phyloP scores from a whole-genome alignment of 2,797 vertebrate species.

The Macrochelys suwanniensis region DNA sequence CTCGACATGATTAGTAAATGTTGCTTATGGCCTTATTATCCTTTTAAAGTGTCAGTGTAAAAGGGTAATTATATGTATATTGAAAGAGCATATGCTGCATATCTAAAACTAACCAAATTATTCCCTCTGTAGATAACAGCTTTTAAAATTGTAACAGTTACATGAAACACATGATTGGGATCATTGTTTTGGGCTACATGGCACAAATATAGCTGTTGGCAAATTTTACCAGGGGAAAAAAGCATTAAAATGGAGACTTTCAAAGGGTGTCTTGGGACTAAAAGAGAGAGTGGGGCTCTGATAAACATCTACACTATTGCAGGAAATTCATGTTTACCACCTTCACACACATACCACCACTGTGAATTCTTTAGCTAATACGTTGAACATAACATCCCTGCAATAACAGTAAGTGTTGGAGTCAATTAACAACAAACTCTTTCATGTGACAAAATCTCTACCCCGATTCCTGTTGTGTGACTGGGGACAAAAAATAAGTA shows the following conservation, averaged over 20 bases:
- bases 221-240: not conserved
- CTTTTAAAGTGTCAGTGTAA: not conserved
- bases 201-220: not conserved
- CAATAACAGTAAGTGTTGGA: not conserved
- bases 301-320: not conserved
- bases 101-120: not conserved
- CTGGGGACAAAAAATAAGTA: not conserved
- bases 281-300: not conserved
- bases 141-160: not conserved
- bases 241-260: not conserved
- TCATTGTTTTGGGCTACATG: not conserved
- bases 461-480: not conserved
- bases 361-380: not conserved
- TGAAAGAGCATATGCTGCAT: not conserved
- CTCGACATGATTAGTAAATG: not conserved
- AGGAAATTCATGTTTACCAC: not conserved
- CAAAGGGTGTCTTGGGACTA: not conserved
- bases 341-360: not conserved
- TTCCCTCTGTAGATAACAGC: not conserved
- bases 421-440: not conserved
- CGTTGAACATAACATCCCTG: not conserved
- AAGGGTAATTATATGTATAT: not conserved
- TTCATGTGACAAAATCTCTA: not conserved
- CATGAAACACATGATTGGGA: not conserved
- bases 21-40: not conserved